Conservation (phyloP, 2,888 invertebrate species). For the Eilema caniola region DNA sequence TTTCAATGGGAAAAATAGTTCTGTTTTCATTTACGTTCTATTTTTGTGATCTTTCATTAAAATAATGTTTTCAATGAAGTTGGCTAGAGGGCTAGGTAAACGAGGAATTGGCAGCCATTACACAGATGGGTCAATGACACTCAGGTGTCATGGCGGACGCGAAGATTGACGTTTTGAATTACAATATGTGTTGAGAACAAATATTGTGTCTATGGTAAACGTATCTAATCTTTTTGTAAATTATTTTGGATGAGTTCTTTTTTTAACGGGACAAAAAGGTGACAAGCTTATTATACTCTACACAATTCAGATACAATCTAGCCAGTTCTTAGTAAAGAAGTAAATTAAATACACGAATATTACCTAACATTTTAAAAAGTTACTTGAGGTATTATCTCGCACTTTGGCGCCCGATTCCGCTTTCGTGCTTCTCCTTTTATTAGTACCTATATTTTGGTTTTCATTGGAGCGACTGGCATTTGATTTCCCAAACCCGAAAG, state of each 20-base stretch:
- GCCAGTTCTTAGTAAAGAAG: no score
- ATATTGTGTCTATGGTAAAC: background rate
- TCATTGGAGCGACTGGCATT: no score
- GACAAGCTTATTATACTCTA: no score
- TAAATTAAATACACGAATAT: no score
- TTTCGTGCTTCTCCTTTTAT: no score
- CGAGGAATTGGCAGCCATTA: slow-evolving; percentile 43
- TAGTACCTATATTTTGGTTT: no score
- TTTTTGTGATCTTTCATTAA: slow-evolving; percentile 16
- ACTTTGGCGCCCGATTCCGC: no score
- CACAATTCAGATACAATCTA: no score
- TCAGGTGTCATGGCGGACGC: slow-evolving; percentile 18
- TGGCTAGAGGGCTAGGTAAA: slow-evolving; percentile 34
- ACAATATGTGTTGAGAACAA: background rate
- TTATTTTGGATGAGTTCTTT: background rate
- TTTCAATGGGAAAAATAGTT: background rate
- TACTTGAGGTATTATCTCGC: no score
- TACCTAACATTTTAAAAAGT: no score
- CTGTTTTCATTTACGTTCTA: slow-evolving; percentile 6
- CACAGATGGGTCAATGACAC: slow-evolving; percentile 49
- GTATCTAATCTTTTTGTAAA: background rate
- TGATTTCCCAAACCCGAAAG: no score
- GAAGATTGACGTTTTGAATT: slow-evolving; percentile 1
- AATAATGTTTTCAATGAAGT: slow-evolving; percentile 23
- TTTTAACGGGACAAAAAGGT: background rate